Percentiles rank a stretch among this genome's conserved stretches.
Conservation (phyloP, 2,888 invertebrate genomes). For the Harpagoxenus sublaevis region DNA sequence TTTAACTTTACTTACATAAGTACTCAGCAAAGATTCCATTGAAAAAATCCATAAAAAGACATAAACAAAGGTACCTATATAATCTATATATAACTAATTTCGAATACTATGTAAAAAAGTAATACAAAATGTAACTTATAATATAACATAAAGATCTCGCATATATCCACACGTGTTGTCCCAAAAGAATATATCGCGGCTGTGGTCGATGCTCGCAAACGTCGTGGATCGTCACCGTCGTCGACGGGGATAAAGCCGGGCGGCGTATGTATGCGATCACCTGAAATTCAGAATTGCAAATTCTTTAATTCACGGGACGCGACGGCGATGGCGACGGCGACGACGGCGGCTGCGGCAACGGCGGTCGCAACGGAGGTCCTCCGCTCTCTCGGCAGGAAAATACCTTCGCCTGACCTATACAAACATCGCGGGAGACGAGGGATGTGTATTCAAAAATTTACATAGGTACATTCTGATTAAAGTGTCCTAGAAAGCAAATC, state of each 20-base stretch:
- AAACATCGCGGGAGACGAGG: slow-evolving; percentile 84
- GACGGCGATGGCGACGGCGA: slow-evolving; percentile 69
- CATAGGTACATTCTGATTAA: slow-evolving; percentile 87
- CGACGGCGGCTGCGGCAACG: slow-evolving; percentile 52
- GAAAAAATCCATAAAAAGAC: background rate
- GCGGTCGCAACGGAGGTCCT: slow-evolving; percentile 56
- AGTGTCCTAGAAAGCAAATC: slow-evolving; percentile 86
- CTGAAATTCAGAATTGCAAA: slow-evolving; percentile 86
- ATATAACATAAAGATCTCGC: slow-evolving; percentile 12
- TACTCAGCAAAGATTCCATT: background rate
- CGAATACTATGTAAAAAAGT: background rate
- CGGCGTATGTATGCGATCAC: slow-evolving; percentile 78
- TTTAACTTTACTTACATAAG: slow-evolving; percentile 7
- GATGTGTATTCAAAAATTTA: slow-evolving; percentile 86
- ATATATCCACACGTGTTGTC: slow-evolving; percentile 12
- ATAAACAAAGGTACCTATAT: background rate
- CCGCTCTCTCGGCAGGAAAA: slow-evolving; percentile 81
- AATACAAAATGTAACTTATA: slow-evolving; percentile 9
- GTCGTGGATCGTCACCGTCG: slow-evolving; percentile 59
- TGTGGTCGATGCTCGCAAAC: slow-evolving; percentile 68
- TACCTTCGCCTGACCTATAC: slow-evolving; percentile 86
- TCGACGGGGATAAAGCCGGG: slow-evolving; percentile 71
- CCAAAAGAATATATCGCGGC: slow-evolving; percentile 35
- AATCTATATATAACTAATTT: background rate
- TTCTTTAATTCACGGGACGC: slow-evolving; percentile 85